These are phyloP conservation scores for Ascaphus truei DNA, from an alignment of 2,113 vertebrate genomes.

Conservation along the genomic window DNA sequence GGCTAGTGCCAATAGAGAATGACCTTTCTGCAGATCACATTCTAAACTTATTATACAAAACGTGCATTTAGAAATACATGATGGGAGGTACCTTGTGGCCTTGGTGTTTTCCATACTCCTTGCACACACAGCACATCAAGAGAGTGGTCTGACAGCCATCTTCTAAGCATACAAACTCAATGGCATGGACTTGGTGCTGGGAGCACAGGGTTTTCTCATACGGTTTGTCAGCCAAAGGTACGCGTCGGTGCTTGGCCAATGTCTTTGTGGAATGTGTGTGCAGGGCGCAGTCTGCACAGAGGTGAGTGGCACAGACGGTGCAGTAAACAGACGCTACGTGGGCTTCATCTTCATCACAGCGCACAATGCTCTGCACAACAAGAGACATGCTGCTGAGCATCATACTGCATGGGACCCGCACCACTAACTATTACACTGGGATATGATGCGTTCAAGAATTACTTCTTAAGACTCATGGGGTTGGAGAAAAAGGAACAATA, in stretches of 20 bases:
- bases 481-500: no score
- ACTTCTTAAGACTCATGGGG: no score
- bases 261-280: slow-evolving; percentile 96
- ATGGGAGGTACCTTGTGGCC: slow-evolving; percentile 84
- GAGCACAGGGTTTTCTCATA: slow-evolving; percentile 95
- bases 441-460: no score
- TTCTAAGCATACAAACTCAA: slow-evolving; percentile 96
- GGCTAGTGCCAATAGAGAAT: no score
- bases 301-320: slow-evolving; percentile 93
- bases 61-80: no score
- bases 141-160: slow-evolving; percentile 86
- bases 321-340: slow-evolving; percentile 93
- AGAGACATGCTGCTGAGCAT: no score
- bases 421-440: no score
- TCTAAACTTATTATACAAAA: no score
- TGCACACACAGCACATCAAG: slow-evolving; percentile 98
- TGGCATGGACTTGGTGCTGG: slow-evolving; percentile 96
- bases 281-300: slow-evolving; percentile 92
- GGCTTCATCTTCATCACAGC: slow-evolving; percentile 93
- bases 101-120: slow-evolving; percentile 97
- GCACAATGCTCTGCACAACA: slow-evolving; percentile 77
- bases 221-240: slow-evolving; percentile 94
- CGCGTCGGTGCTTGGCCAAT: slow-evolving; percentile 89
- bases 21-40: no score
- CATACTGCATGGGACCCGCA: no score